Evolutionary conservation across 64 coral and sea anemone genomes (phyloP).

Genomic region (Pachyseris speciosa): DNA sequence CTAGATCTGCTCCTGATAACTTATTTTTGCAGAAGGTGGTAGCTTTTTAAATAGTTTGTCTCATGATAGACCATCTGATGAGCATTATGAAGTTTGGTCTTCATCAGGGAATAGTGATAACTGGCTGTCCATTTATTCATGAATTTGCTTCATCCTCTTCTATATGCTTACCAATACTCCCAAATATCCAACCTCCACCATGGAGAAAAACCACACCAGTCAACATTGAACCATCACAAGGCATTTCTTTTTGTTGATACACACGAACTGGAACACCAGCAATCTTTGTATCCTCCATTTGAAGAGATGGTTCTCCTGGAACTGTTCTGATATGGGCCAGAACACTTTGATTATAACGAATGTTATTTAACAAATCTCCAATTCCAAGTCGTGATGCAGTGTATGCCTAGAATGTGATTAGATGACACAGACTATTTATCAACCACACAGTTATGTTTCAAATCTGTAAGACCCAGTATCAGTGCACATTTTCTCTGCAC

Average conservation of each 20-base stretch:
- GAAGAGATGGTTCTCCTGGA: not conserved
- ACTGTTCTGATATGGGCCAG: not conserved
- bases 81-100: too few relatives aligned
- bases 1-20: too few relatives aligned
- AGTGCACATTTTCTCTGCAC: too few relatives aligned
- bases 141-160: not conserved
- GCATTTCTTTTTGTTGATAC: conserved; percentile 30
- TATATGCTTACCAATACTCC: conserved; percentile 59
- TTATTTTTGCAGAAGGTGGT: too few relatives aligned
- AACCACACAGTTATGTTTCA: too few relatives aligned
- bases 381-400: conserved; percentile 51
- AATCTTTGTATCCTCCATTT: conserved; percentile 74
- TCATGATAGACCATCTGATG: too few relatives aligned
- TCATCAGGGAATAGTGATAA: too few relatives aligned
- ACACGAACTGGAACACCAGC: conserved; percentile 73
- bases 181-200: conserved; percentile 77
- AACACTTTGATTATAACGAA: not conserved
- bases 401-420: not conserved
- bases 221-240: conserved; percentile 6
- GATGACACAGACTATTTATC: too few relatives aligned
- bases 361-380: conserved; percentile 17
- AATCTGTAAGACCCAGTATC: too few relatives aligned
- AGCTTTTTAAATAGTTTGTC: too few relatives aligned
- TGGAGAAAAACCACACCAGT: conserved; percentile 70
- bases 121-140: too few relatives aligned